A percentile compares a stretch with the other conserved stretches of the same genome.
These are phyloP conservation scores for Andrena hattorfiana DNA, from an alignment of 2,888 invertebrate genomes.

Conservation along the genomic window DNA sequence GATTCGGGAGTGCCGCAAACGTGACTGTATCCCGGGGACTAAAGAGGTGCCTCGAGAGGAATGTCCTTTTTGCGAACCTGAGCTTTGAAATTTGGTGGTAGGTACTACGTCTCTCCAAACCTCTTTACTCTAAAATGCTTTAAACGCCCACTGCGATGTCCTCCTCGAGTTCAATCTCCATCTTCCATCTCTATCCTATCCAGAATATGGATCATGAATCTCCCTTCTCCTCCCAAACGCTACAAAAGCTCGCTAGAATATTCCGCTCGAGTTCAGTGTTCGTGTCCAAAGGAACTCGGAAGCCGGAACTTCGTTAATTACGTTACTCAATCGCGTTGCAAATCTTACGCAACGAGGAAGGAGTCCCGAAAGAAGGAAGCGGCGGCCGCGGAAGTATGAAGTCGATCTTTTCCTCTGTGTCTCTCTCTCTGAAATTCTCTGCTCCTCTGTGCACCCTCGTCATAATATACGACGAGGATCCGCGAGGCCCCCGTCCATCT, in stretches of 20 bases:
- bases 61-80: no score
- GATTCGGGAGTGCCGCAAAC: neutral
- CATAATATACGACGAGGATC: constrained; percentile 62
- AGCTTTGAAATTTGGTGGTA: no score
- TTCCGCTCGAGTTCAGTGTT: neutral
- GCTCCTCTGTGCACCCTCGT: constrained; percentile 12
- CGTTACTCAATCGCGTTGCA: neutral
- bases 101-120: no score
- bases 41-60: no score
- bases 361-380: constrained; percentile 14
- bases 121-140: no score
- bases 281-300: neutral
- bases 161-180: no score
- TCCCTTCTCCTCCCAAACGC: neutral
- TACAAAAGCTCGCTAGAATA: neutral
- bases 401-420: constrained; percentile 1
- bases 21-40: no score
- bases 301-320: neutral
- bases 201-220: no score
- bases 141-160: no score
- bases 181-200: no score
- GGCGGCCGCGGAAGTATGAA: constrained; percentile 9
- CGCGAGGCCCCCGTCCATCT: constrained; percentile 60
- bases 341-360: neutral
- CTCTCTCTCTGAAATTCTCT: neutral